A percentile compares a stretch with the other conserved stretches of the same genome.
phyloP scores from a whole-genome alignment of 2,797 vertebrate species.

The Syngnathus rostellatus region DNA sequence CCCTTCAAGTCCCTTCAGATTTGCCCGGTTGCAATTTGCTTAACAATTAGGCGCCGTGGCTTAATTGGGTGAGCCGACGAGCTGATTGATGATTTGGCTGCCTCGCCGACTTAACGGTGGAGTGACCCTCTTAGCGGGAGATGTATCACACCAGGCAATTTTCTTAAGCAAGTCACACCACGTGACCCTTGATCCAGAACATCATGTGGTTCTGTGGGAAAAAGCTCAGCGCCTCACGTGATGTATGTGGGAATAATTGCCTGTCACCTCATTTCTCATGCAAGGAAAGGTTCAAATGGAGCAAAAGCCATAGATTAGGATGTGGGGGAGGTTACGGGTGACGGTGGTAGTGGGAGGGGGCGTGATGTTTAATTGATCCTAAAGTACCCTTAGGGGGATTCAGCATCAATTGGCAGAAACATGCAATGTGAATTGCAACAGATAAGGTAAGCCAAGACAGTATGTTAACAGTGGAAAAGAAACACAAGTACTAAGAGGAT shows the following conservation, averaged over 20 bases:
- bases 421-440: constrained; percentile 27
- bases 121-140: constrained; percentile 29
- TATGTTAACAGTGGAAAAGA: neutral
- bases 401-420: constrained; percentile 34
- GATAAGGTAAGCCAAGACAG: constrained; percentile 32
- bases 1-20: constrained; percentile 45
- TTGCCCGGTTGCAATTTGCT: constrained; percentile 52
- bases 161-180: constrained; percentile 23
- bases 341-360: constrained; percentile 19
- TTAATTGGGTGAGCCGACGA: constrained; percentile 52
- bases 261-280: neutral
- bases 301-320: constrained; percentile 20
- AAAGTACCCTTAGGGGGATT: constrained; percentile 19
- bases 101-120: constrained; percentile 27
- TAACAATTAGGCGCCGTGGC: constrained; percentile 54
- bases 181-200: constrained; percentile 25
- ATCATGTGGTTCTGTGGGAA: neutral
- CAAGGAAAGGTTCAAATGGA: neutral
- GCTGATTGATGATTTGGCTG: constrained; percentile 38
- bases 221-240: neutral
- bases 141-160: constrained; percentile 32
- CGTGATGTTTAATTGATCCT: constrained; percentile 37
- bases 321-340: constrained; percentile 36
- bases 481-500: neutral
- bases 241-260: neutral